These are phyloP conservation scores for Erebia aethiops DNA, from an alignment of 2,888 invertebrate genomes.

Conservation along the genomic window DNA sequence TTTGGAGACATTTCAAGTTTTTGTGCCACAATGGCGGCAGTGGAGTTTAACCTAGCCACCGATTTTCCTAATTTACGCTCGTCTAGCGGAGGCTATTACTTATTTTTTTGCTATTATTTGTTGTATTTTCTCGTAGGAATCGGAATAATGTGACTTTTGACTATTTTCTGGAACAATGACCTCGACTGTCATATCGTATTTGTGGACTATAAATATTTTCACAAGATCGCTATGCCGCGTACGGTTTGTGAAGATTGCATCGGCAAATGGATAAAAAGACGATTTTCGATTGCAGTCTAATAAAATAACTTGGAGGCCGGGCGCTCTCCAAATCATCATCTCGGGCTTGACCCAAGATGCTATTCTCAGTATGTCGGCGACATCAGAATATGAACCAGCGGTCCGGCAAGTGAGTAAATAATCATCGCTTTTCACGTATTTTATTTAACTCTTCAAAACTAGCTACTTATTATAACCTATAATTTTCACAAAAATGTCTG, in stretches of 20 bases:
- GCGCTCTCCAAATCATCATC: conserved; percentile 77
- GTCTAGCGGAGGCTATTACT: conserved; percentile 45
- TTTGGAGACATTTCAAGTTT: conserved; percentile 79
- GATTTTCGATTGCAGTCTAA: conserved; percentile 80
- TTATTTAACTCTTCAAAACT: not conserved
- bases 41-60: conserved; percentile 77
- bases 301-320: conserved; percentile 77
- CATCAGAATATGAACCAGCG: conserved; percentile 79
- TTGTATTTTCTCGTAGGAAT: conserved; percentile 69
- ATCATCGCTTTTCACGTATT: conserved; percentile 21
- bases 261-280: conserved; percentile 70
- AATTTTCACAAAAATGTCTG: not conserved
- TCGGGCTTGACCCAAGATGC: conserved; percentile 82
- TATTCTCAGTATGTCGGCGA: conserved; percentile 80
- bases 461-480: not conserved
- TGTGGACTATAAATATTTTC: conserved; percentile 78
- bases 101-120: conserved; percentile 59
- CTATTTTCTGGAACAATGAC: conserved; percentile 77
- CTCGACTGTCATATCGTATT: conserved; percentile 75
- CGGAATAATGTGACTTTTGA: conserved; percentile 64
- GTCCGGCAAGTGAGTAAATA: conserved; percentile 78
- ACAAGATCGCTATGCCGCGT: conserved; percentile 69
- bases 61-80: conserved; percentile 61
- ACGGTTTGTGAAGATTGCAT: conserved; percentile 60
- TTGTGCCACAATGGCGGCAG: conserved; percentile 82